A percentile compares a stretch with the other conserved stretches of the same genome.
Evolutionary conservation across 2,797 vertebrate species (phyloP).

Genomic region (Hippocampus kuda): DNA sequence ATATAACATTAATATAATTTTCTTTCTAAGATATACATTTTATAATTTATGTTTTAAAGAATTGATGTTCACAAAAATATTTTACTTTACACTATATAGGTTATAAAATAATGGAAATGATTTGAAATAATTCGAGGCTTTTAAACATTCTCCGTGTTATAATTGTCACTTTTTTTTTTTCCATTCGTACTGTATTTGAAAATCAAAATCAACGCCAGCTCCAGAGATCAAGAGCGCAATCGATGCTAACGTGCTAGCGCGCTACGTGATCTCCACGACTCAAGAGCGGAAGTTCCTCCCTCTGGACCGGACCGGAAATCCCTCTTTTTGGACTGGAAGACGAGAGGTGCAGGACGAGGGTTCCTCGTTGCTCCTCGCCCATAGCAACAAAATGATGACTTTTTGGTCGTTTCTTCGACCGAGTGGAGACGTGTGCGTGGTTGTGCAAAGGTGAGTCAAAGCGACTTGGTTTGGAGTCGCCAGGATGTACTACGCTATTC

Average conservation of each 20-base stretch:
- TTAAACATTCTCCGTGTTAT: neutral
- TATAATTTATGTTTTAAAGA: neutral
- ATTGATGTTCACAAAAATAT: neutral
- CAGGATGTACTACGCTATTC: neutral
- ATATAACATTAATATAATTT: too few relatives aligned
- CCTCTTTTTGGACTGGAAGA: constrained; percentile 17
- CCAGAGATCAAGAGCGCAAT: neutral
- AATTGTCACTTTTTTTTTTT: neutral
- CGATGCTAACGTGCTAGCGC: neutral
- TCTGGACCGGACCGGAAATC: constrained; percentile 10
- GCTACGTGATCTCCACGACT: constrained; percentile 21
- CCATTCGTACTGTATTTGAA: neutral
- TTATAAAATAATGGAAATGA: neutral
- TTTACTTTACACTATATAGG: neutral
- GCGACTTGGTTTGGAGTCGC: too few relatives aligned
- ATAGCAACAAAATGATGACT: neutral
- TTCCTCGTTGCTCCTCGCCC: fast-evolving
- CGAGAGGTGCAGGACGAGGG: too few relatives aligned
- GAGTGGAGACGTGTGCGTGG: neutral
- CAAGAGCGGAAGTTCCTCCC: constrained; percentile 19
- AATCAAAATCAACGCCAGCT: neutral
- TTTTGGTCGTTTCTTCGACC: neutral
- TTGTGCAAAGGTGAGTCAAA: neutral
- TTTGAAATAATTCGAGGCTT: neutral
- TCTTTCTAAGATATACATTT: neutral